Base-by-base conservation (phyloP, 2,888 invertebrate species). In the Drosophila percnosoma region DNA sequence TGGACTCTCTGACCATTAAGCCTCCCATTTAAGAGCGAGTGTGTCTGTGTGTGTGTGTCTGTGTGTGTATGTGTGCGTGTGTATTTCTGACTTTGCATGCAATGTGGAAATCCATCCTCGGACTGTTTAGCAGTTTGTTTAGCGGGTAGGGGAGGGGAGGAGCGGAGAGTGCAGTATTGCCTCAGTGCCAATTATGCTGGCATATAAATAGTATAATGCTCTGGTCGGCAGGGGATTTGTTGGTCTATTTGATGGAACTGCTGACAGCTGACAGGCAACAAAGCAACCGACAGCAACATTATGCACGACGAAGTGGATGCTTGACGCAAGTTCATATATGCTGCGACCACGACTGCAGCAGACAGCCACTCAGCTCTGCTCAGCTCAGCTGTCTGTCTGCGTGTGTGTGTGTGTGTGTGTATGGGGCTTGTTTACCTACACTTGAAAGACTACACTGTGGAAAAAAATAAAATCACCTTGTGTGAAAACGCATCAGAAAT, bases 141-240 rank as follows among this genome's bases (percentile, higher is more conserved):
- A 33, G 33, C 4, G 10, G 24, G 2, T 11, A 21, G 29, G 36
- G 7, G 21, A 15, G 33, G n/a, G 27, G 18, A 11, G 21, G 40
- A n/a, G 18, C 18, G 53, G 31, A 13, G 4, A 36, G 21, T 15
- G 36, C 40, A n/a, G 15, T 27, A 42, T 38, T 48, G 27, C 29
- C 36, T 33, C 48, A 77, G 57, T 45, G 63, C 53, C 81, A 80
- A 76, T 80, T 80, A 69, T 68, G 53, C 65, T 57, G 57, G 65
- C 80, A 76, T 60, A 69, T 68, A 73, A 83, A 83, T 80, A 76
- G 67, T 53, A 76, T 83, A 68, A 65, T 59, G 53, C 57, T 57
- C 42, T 8, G 51, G 36, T 48, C 68, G 82, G 58, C 67, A 40
- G 68, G 64, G 68, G 72, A 67, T 53, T 68, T 80, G 60, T 58